A percentile compares a stretch with the other conserved stretches of the same genome.
These are phyloP conservation scores for Stomatorhinus walkeri DNA, from an alignment of 2,797 vertebrate genomes.

Conservation along the genomic window DNA sequence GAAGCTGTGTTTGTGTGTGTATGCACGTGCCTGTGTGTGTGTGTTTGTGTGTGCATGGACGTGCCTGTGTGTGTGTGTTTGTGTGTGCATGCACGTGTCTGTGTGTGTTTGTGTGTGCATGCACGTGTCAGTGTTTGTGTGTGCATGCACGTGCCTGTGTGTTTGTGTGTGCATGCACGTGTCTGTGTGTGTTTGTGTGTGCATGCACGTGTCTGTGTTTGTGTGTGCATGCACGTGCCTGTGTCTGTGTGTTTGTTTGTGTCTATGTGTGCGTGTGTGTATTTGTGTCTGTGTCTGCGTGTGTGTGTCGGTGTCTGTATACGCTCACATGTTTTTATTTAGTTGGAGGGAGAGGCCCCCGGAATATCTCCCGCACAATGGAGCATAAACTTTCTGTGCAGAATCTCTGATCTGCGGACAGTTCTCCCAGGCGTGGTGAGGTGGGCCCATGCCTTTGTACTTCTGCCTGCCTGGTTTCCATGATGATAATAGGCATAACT, in stretches of 20 bases:
- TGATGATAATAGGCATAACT: constrained; percentile 59
- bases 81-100: not conserved
- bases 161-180: too few species aligned
- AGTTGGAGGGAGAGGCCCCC: constrained; percentile 30
- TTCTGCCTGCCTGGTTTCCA: constrained; percentile 56
- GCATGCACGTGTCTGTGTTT: constrained; percentile 7
- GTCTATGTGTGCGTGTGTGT: not conserved
- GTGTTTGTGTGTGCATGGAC: not conserved
- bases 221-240: not conserved
- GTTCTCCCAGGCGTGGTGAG: constrained; percentile 24
- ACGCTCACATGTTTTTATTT: constrained; percentile 8
- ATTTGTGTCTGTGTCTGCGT: not conserved
- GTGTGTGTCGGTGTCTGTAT: not conserved
- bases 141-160: too few species aligned
- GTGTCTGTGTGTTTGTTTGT: constrained; percentile 2
- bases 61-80: not conserved
- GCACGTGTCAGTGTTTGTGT: not conserved
- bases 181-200: not conserved
- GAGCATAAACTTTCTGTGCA: constrained; percentile 46
- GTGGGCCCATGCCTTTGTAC: constrained; percentile 38
- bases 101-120: not conserved
- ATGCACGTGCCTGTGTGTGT: not conserved
- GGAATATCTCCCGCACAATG: constrained; percentile 46
- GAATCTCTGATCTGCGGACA: constrained; percentile 37
- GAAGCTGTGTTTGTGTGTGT: not conserved